Evolutionary conservation across 2,797 vertebrate genomes (phyloP).

Genomic region (Acipenser ruthenus): DNA sequence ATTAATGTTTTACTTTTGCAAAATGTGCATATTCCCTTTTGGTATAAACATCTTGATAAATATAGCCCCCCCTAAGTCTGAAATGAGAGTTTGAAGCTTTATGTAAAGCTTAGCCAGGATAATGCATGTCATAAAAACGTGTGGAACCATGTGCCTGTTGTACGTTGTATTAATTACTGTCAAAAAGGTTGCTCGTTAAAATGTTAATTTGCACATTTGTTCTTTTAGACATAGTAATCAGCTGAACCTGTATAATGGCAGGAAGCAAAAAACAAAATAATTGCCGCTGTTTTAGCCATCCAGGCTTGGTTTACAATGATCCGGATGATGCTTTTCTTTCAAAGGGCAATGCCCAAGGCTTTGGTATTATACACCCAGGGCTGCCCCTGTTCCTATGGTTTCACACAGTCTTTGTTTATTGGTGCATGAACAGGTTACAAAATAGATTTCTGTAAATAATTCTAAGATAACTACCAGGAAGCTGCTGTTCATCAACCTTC

Average conservation of each 20-base stretch:
- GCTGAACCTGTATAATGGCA: neutral
- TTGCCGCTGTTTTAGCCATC: neutral
- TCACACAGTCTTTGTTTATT: neutral
- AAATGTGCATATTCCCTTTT: no score
- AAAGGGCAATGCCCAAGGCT: neutral
- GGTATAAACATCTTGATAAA: no score
- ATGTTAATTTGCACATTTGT: neutral
- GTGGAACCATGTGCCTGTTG: no score
- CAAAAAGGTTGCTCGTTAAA: neutral
- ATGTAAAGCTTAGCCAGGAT: no score
- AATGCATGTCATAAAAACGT: no score
- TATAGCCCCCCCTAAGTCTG: no score
- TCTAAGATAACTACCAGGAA: neutral
- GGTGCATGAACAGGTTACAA: neutral
- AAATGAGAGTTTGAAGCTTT: no score
- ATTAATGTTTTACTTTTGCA: no score
- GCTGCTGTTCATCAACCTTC: neutral
- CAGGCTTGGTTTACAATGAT: neutral
- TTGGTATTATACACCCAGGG: neutral
- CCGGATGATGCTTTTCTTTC: neutral
- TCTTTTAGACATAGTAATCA: neutral
- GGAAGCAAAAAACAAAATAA: neutral
- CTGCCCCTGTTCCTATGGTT: neutral
- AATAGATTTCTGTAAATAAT: neutral
- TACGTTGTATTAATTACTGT: neutral